phyloP scores from a whole-genome alignment of 2,797 vertebrate genomes.

The Acanthopagrus latus region DNA sequence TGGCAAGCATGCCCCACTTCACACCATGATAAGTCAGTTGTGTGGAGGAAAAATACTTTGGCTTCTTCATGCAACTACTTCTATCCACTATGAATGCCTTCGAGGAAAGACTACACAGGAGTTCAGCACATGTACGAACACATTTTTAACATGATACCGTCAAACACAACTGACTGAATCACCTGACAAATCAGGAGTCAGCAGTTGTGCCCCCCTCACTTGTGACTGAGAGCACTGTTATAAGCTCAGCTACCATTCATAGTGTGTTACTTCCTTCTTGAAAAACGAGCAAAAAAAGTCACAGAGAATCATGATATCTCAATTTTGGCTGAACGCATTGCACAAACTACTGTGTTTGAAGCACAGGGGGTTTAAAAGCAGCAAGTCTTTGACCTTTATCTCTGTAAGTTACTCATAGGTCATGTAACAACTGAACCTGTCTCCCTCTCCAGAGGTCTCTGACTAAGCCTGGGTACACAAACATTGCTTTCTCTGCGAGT shows the following conservation, averaged over 20 bases:
- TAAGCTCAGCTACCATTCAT: background rate
- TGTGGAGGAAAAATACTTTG: background rate
- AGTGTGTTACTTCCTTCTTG: background rate
- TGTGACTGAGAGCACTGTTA: background rate
- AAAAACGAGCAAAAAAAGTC: too few species aligned
- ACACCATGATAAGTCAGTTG: background rate
- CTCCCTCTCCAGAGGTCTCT: background rate
- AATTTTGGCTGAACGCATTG: background rate
- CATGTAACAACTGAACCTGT: background rate
- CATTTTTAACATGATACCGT: background rate
- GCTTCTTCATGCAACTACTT: background rate
- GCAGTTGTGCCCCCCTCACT: background rate
- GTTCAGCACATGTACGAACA: background rate
- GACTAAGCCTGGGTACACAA: slow-evolving; percentile 6
- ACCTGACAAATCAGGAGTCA: background rate
- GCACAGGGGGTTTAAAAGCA: background rate
- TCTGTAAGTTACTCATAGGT: background rate
- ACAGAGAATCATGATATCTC: background rate
- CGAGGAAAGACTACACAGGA: background rate
- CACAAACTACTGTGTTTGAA: background rate
- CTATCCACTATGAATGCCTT: background rate
- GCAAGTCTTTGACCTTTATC: background rate
- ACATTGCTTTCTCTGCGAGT: background rate
- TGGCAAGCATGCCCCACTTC: background rate
- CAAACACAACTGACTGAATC: background rate